phyloP scores from a whole-genome alignment of 2,888 invertebrate species.

The Drosophila macrothrix region DNA sequence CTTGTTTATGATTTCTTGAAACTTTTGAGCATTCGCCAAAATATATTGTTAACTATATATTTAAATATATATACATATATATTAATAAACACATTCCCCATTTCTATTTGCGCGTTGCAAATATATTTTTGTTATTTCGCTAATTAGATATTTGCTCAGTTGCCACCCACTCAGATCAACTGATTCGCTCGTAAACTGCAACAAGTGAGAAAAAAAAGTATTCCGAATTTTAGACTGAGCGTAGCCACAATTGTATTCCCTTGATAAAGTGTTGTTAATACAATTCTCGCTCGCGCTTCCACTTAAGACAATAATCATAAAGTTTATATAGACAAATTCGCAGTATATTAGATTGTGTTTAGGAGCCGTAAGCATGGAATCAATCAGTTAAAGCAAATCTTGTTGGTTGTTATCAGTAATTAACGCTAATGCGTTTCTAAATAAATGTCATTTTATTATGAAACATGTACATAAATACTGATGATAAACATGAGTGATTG shows the following conservation, averaged over 20 bases:
- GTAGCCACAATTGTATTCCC: not conserved
- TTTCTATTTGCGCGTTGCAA: not conserved
- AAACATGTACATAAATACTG: constrained; percentile 10
- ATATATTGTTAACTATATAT: not conserved
- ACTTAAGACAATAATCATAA: not conserved
- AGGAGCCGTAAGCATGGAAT: not conserved
- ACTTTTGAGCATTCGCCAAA: not conserved
- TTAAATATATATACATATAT: not conserved
- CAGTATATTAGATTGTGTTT: not conserved
- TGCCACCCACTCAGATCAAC: constrained; percentile 23
- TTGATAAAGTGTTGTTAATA: not conserved
- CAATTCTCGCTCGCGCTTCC: not conserved
- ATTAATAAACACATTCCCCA: not conserved
- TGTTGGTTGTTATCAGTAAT: constrained; percentile 2
- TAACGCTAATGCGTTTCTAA: not conserved
- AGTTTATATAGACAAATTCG: not conserved
- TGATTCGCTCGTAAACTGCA: constrained; percentile 19
- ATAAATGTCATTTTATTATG: constrained; percentile 38
- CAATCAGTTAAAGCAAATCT: constrained; percentile 8
- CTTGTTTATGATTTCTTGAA: not conserved
- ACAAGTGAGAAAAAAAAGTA: not conserved
- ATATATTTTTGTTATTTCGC: not conserved
- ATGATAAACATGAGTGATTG: constrained; percentile 16
- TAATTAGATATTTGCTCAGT: constrained; percentile 4
- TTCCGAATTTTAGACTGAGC: not conserved